Evolutionary conservation across 2,888 invertebrate species (phyloP).

Genomic region (Dermolepida albohirtum): DNA sequence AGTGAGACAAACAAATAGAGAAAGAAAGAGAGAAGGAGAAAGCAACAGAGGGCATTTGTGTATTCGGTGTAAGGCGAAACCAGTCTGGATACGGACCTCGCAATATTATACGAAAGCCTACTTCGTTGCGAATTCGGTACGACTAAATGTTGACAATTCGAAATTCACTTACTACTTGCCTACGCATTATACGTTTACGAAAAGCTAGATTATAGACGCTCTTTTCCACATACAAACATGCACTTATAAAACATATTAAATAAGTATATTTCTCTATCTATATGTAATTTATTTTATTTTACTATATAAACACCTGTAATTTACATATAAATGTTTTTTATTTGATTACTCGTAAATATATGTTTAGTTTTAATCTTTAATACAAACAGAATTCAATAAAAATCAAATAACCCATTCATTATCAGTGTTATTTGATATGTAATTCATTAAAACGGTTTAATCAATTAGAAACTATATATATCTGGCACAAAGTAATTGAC

Average conservation of each 20-base stretch:
- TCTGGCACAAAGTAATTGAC: no score
- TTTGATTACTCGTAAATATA: no score
- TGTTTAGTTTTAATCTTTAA: no score
- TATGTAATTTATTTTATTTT: not conserved
- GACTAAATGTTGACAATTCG: constrained; percentile 19
- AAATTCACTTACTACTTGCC: constrained; percentile 3
- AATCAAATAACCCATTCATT: no score
- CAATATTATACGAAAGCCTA: constrained; percentile 43
- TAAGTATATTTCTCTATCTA: not conserved
- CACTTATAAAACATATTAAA: no score
- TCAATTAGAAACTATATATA: no score
- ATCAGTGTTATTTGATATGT: no score
- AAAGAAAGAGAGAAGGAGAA: constrained; percentile 2
- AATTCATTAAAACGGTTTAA: no score
- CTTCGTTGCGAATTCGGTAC: constrained; percentile 30
- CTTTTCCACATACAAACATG: constrained; percentile 3
- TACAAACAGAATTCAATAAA: no score
- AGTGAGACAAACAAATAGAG: constrained; percentile 15
- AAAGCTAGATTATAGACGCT: constrained; percentile 3
- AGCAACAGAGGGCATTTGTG: constrained; percentile 39
- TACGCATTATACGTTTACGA: not conserved
- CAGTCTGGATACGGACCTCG: constrained; percentile 47
- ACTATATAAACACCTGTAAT: no score
- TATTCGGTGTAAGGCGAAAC: constrained; percentile 41
- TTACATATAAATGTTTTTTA: no score